phyloP scores from a whole-genome alignment of 2,888 invertebrate genomes.

The Xylocampa areola region DNA sequence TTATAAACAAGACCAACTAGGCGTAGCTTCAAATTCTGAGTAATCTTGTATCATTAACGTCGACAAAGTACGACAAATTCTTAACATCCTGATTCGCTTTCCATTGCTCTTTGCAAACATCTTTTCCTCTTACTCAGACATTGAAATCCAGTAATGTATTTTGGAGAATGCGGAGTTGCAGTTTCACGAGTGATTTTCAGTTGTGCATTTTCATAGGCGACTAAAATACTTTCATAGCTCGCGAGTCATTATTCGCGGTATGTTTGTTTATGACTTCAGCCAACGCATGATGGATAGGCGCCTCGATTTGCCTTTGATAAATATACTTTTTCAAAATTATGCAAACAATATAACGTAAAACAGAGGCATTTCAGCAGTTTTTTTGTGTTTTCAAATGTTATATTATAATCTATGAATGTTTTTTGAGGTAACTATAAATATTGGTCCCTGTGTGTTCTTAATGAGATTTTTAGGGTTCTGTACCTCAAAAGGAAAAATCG shows the following conservation, averaged over 20 bases:
- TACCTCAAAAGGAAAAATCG: no score
- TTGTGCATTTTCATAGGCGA: slow-evolving; percentile 34
- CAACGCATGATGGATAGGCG: slow-evolving; percentile 60
- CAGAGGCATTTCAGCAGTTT: slow-evolving; percentile 18
- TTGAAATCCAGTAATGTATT: slow-evolving; percentile 20
- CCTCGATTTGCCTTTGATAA: slow-evolving; percentile 49
- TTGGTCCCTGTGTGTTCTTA: not conserved
- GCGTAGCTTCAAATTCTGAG: slow-evolving; percentile 7
- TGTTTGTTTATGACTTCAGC: slow-evolving; percentile 63
- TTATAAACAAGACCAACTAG: slow-evolving; percentile 39
- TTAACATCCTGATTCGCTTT: not conserved
- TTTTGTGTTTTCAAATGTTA: slow-evolving; percentile 13
- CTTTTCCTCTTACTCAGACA: not conserved
- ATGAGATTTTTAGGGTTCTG: no score
- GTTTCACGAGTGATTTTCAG: not conserved
- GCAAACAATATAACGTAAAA: slow-evolving; percentile 25
- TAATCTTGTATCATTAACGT: not conserved
- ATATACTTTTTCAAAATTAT: slow-evolving; percentile 31
- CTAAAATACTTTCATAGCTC: slow-evolving; percentile 46
- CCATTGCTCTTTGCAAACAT: slow-evolving; percentile 10
- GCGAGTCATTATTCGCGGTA: slow-evolving; percentile 45
- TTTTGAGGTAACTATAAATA: slow-evolving; percentile 3
- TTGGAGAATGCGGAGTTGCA: slow-evolving; percentile 6
- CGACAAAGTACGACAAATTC: slow-evolving; percentile 1
- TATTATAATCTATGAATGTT: not conserved